Base-by-base conservation (phyloP, 2,113 vertebrate genomes). In the Cyanocitta stelleri region DNA sequence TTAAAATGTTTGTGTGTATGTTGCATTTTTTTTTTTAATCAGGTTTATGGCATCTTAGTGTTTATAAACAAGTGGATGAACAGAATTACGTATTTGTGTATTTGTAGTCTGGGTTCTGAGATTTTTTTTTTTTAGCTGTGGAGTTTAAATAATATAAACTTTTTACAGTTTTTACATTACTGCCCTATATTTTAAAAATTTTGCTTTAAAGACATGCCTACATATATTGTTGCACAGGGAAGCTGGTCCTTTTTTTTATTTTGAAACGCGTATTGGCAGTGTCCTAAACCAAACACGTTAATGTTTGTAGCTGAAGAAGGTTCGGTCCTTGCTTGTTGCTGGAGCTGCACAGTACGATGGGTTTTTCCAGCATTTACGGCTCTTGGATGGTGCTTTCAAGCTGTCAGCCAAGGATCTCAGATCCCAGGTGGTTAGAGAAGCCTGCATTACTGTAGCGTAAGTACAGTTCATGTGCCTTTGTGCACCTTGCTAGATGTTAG, bases 391-490 rank as follows among this genome's bases (percentile, higher is more conserved):
- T 73, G 99, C 99, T 61, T 99, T 99, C 96, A 99, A 99, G 97
- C 98, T 99, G 89, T 99, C 99, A 0, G 99, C 99, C 68, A 99
- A 99, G 98, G 99, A 99, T 96, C 98, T 99, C 86, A 97, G 99
- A 59, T 99, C 99, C 49, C 99, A 99, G 97, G 99, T 99, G 96
- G 99, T 99, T 67, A 97, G 99, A 83, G 99, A 99, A 97, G 99
- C 99, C 24, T 99, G 99, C 97, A 99, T 99, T 92, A 99, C 99
- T 90, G 99, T 99, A 90, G 99, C 99, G 99, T 99, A 97, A 99
- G 99, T 99, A 86, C 63, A 4, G 13, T 18, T 39, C 13, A 3
- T 35, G 10, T 49, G 37, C 26, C 1, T 81, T 49, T 16, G 52
- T 51, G 39, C 76, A 4, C 9, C 4, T 21, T 46, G 54, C 29